Conservation (phyloP, 37 sponge, comb jelly and placozoan species). For the Beroe forskalii region DNA sequence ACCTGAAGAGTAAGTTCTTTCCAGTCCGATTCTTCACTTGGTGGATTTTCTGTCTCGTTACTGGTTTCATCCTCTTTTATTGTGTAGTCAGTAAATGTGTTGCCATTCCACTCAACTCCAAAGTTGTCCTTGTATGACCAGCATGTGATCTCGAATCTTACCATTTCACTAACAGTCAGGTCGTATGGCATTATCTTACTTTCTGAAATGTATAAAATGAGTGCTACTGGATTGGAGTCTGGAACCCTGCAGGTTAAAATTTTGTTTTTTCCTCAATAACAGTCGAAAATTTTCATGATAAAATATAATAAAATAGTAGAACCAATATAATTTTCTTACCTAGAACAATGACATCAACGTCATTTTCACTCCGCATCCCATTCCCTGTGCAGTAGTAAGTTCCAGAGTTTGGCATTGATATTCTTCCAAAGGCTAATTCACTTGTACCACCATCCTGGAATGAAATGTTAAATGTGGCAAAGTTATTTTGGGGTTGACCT, state of each 20-base stretch:
- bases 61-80: background rate
- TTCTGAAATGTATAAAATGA: background rate
- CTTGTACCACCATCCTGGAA: no score
- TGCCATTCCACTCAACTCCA: background rate
- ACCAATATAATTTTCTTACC: no score
- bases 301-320: no score
- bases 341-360: background rate
- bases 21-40: no score
- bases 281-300: no score
- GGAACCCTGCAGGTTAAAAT: no score
- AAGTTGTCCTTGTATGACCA: conserved; percentile 43
- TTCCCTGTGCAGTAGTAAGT: background rate
- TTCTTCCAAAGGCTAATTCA: background rate
- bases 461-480: no score
- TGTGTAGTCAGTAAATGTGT: background rate
- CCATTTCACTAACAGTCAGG: background rate
- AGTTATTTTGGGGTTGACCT: no score
- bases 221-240: no score
- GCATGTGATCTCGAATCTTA: background rate
- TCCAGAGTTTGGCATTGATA: background rate
- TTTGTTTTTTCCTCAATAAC: no score
- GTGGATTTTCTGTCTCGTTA: no score
- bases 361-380: background rate
- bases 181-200: background rate
- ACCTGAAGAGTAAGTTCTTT: no score